Evolutionary conservation across 2,888 invertebrate genomes (phyloP).

Genomic region (Notodonta dromedarius): DNA sequence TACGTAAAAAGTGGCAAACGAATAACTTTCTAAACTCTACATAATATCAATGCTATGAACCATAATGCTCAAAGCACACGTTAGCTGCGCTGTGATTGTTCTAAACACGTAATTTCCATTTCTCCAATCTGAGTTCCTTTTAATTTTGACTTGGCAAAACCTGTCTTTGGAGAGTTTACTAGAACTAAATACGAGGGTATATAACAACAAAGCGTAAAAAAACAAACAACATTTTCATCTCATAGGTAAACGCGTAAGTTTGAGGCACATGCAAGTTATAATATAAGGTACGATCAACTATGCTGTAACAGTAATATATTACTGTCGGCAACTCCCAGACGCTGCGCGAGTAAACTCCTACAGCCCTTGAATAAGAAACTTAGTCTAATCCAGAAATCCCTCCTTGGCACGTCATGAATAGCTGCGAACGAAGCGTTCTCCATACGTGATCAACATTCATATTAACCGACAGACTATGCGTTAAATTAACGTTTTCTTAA

Average conservation of each 20-base stretch:
- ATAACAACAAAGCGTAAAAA: no score
- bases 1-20: background rate
- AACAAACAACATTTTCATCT: background rate
- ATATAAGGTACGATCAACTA: background rate
- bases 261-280: background rate
- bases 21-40: no score
- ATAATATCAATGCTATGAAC: no score
- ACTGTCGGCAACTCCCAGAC: conserved; percentile 14
- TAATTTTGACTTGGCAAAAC: no score
- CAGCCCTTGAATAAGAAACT: conserved; percentile 31
- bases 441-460: conserved; percentile 38
- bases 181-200: no score
- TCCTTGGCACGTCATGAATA: conserved; percentile 39
- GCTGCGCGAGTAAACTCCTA: conserved; percentile 18
- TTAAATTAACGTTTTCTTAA: no score
- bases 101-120: no score
- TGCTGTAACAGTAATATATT: conserved; percentile 4
- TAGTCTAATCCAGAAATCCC: conserved; percentile 38
- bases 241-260: background rate
- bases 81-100: no score
- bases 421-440: conserved; percentile 38
- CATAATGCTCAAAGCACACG: no score
- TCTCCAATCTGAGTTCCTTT: no score
- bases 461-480: background rate
- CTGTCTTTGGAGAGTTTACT: no score